Percentiles rank a stretch among this genome's conserved stretches.
These are phyloP conservation scores for Actinia tenebrosa DNA, from an alignment of 64 coral and sea anemone genomes.

Conservation along the genomic window DNA sequence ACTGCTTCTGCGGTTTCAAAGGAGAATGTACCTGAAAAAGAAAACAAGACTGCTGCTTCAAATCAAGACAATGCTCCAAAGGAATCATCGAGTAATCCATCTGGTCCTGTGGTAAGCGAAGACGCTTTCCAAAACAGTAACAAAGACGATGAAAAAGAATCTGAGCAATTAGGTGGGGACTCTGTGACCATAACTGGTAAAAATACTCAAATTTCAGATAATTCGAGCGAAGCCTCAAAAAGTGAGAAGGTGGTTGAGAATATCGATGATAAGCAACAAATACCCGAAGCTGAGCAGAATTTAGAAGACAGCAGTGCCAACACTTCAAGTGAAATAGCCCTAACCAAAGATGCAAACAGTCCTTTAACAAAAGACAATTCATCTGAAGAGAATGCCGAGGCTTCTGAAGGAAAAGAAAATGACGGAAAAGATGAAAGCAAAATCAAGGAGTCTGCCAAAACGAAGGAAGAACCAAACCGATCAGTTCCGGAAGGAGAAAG, in stretches of 20 bases:
- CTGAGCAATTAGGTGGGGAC: neutral
- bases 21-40: slow-evolving; percentile 14
- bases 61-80: neutral
- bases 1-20: neutral
- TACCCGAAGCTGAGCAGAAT: neutral
- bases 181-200: neutral
- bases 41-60: neutral
- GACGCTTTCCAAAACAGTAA: neutral
- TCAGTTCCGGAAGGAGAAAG: neutral
- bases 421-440: slow-evolving; percentile 22
- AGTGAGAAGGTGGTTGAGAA: neutral
- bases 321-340: neutral
- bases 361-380: neutral
- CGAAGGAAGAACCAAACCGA: neutral
- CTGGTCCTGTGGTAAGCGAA: neutral
- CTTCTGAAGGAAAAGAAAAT: neutral
- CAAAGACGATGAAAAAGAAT: slow-evolving; percentile 8
- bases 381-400: neutral
- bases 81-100: neutral
- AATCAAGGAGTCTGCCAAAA: neutral
- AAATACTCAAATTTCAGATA: neutral
- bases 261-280: neutral
- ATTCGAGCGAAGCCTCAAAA: neutral
- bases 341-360: neutral
- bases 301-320: neutral